Evolutionary conservation across 2,888 invertebrate species (phyloP), one percentile per base, ranked within the genome.

Genomic region (Nephrotoma flavescens): DNA sequence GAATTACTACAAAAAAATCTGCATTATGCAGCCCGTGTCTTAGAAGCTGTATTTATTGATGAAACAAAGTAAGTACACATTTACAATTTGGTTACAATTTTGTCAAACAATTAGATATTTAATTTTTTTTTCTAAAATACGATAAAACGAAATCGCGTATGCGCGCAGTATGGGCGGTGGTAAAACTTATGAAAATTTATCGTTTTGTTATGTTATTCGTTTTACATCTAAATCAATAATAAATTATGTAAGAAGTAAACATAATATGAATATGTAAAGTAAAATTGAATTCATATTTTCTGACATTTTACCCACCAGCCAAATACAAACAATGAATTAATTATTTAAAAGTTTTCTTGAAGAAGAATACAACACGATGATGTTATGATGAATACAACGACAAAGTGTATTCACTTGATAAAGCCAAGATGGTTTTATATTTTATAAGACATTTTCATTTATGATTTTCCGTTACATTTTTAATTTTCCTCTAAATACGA

Each of bases 21-120:
- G 89, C 96, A 97, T 90, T 98, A 97, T 92, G 98, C 98, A 87
- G 97, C 97, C 19, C 95, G 96, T 90, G 98, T 98, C 85, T 94
- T 98, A 88, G 98, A 98, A 93, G 96, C 97, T 12, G 97, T 97
- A 88, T 97, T 97, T 93, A 95, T 97, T 91, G 98, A 98, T 91
- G 97, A 98, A 92, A 96, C 97, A 91, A 97, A 97, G 98, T 97
- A 95, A 93, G 96, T 94, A 91, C 41, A 83, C 44, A 42, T 31
- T 86, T 47, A n/a, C 41, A 9, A 85, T 85, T 41, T 85, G 3
- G 6, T 45, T 15, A 15, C 15, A 52, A 41, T 83, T 15, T 3
- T 9, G 41, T 31, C 42, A 84, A 42, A 84, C n/a, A 85, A 42
- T 15, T 57, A 57, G 15, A 19, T 85, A 15, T 85, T 42, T 85